Evolutionary conservation across 2,797 vertebrate genomes (phyloP), one percentile per base, ranked within the genome.

Genomic region (Mormyrops attenuatus): DNA sequence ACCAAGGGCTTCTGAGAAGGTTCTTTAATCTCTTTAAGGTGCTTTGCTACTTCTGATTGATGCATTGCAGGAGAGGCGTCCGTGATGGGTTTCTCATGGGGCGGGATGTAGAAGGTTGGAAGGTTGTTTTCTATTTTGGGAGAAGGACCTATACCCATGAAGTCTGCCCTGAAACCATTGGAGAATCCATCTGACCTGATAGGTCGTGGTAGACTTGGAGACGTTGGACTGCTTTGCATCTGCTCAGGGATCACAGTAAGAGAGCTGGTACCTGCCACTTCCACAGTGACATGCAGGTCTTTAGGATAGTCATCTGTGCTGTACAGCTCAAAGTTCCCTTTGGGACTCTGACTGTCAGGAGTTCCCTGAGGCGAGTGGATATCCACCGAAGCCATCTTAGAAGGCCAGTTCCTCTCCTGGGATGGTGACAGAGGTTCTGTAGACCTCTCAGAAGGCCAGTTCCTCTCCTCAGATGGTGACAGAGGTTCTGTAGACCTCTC

Each of bases 291-390:
- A 0, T 1, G 50, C 91, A 94, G 94, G 82, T 66, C 92, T 60
- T 93, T 94, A 17, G 91, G 92, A 88, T 89, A 92, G 85, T 98
- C 98, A 5, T 98, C 97, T 93, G 93, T 94, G 91, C 92, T 97
- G 20, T 98, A 93, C 44, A 97, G 93, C 94, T 99, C 98, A 5
- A 98, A 97, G 93, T 98, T 99, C 60, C 96, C 97, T 89, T 97
- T 97, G 90, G 98, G 99, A 93, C 97, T 98, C 92, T 98, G 97
- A 82, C 98, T 99, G 90, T 99, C 98, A 0, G 97, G 96, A 4
- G 97, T 98, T 88, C 96, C 97, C 92, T 96, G 97, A 15, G 96
- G 96, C 49, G 97, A 98, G 0, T 92, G 94, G 30, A 95, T 92
- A 0, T 93, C 93, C 85, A 96, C 95, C 0, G 96, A 91, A 3